Base-by-base conservation (phyloP, 2,797 vertebrate species). In the Enteromius anoplus region DNA sequence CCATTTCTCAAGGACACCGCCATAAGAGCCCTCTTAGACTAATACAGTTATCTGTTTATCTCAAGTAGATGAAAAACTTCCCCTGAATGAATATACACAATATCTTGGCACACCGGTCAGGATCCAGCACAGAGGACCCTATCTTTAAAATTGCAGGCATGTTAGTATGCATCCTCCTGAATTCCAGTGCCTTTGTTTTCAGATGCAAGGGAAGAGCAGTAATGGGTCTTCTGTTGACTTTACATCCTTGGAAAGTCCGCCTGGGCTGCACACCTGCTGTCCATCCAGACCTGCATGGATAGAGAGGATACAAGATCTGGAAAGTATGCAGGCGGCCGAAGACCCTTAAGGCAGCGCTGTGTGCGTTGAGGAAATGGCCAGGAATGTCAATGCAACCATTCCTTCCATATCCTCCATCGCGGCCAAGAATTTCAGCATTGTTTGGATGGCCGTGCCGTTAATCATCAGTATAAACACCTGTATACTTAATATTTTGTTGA, bases 111-210 rank as follows among this genome's bases (percentile, higher is more conserved):
- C 89, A 87, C 85, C 87, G 87, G 90, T 92, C 90, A 88, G 89
- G 87, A 90, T 92, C 87, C 89, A 89, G 92, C 93, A 92, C 89
- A 92, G 81, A 80, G 37, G 51, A 49, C 78, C 77, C 9, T 94
- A 94, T 95, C 92, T 92, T 85, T 88, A 89, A 89, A 89, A 93
- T 95, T 93, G 92, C 89, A 58, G 65, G 89, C 90, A 84, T 93
- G 90, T 89, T 85, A 81, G 84, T 89, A 90, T 89, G 92, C 94
- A 93, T 95, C 93, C 92, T 94, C 91, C 87, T 88, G 88, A 92
- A 96, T 96, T 96, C 94, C 94, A 86, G 70, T 86, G 84, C 93
- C 86, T 95, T 96, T 96, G 94, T 96, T 94, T 94, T 90, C 85
- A 75, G 90, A 89, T 88, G 84, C 72, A 90, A 86, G 90, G 94